Conservation (phyloP, 2,888 invertebrate genomes). For the Hemaris fuciformis region DNA sequence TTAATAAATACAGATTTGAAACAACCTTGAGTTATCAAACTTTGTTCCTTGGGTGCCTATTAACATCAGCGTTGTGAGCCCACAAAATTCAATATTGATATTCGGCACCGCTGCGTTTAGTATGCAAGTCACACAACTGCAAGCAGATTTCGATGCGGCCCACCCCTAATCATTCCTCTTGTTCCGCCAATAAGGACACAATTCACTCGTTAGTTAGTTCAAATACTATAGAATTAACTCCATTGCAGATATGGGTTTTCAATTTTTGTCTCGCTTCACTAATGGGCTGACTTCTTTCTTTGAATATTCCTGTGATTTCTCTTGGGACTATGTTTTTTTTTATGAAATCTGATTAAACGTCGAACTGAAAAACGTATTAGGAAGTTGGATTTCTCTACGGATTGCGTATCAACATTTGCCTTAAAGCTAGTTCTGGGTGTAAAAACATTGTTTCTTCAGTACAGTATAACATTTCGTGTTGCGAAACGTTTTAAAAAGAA, state of each 20-base stretch:
- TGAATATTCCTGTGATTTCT: not conserved
- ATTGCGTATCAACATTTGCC: too few relatives aligned
- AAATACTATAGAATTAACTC: not conserved
- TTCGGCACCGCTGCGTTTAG: conserved; percentile 30
- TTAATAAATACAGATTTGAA: too few relatives aligned
- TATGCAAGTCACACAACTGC: conserved; percentile 49
- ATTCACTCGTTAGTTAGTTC: conserved; percentile 50
- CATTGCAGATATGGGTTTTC: not conserved
- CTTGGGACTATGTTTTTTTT: not conserved
- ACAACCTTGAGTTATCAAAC: not conserved
- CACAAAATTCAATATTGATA: conserved; percentile 21
- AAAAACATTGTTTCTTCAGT: too few relatives aligned
- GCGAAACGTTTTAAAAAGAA: too few relatives aligned
- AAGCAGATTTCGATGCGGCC: conserved; percentile 39
- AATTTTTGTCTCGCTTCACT: not conserved
- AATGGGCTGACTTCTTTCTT: not conserved
- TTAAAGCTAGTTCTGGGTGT: too few relatives aligned
- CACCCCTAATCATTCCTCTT: conserved; percentile 56
- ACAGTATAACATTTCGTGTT: too few relatives aligned
- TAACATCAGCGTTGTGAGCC: not conserved
- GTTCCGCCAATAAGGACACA: conserved; percentile 48
- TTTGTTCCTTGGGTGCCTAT: not conserved
- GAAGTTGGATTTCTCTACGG: too few relatives aligned
- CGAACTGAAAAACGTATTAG: too few relatives aligned
- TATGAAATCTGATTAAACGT: not conserved